A percentile compares a stretch with the other conserved stretches of the same genome.
Evolutionary conservation across 2,113 vertebrate species (phyloP).

Genomic region (Coptodon rendalli): DNA sequence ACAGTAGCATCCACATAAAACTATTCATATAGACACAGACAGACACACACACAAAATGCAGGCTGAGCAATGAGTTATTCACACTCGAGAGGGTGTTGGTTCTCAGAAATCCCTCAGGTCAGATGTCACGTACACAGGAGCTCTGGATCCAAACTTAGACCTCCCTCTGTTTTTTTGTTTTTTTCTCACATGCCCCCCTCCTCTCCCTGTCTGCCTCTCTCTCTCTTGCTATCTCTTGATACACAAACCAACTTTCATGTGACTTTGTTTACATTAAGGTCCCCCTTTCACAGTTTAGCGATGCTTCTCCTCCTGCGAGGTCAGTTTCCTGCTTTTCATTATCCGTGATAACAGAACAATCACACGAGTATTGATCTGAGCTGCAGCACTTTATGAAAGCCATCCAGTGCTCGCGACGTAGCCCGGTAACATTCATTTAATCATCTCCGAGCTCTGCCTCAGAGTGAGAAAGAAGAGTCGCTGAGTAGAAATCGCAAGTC

Average conservation of each 20-base stretch:
- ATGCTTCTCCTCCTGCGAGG: not conserved
- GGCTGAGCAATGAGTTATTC: conserved; percentile 40
- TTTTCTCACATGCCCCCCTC: not conserved
- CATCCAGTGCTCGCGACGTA: not conserved
- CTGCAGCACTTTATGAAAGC: conserved; percentile 40
- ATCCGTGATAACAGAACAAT: conserved; percentile 39
- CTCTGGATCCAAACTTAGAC: conserved; percentile 56
- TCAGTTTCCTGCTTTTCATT: conserved; percentile 40
- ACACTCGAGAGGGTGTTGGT: conserved; percentile 56
- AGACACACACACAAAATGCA: not conserved
- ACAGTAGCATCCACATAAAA: not conserved
- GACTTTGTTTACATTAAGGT: conserved; percentile 12
- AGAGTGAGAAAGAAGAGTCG: conserved; percentile 7
- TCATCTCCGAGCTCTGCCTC: conserved; percentile 5
- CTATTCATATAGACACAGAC: not conserved
- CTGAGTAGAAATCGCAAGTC: conserved; percentile 14
- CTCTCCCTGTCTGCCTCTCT: not conserved
- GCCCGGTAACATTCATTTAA: conserved; percentile 25
- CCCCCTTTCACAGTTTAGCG: not conserved
- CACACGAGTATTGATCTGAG: conserved; percentile 37
- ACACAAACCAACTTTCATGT: conserved; percentile 25
- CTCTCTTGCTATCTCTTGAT: not conserved
- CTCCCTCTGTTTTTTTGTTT: not conserved
- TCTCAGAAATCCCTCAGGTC: conserved; percentile 62
- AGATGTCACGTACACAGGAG: conserved; percentile 62